Evolutionary conservation across 2,888 invertebrate genomes (phyloP).

Genomic region (Drosophila nigricruria): DNA sequence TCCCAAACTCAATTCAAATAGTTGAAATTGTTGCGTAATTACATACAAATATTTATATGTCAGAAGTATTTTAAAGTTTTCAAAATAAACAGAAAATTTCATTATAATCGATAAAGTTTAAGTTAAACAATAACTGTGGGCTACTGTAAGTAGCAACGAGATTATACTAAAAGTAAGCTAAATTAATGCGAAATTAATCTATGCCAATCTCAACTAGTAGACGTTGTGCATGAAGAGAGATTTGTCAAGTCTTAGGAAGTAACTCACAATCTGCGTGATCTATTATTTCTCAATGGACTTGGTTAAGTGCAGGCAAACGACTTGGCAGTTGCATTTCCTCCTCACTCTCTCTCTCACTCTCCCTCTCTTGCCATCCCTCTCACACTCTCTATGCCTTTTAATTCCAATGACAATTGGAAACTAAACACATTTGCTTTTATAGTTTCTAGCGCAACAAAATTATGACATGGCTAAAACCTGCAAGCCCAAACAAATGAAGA

Average conservation of each 20-base stretch:
- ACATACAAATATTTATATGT: too few species aligned
- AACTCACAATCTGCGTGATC: not conserved
- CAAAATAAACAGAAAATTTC: too few species aligned
- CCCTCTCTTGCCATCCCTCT: too few species aligned
- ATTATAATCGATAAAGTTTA: too few species aligned
- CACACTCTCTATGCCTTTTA: constrained; percentile 50
- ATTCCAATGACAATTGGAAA: constrained; percentile 74
- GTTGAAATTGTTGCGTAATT: too few species aligned
- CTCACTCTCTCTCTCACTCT: not conserved
- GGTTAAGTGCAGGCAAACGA: constrained; percentile 16
- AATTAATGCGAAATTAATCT: not conserved
- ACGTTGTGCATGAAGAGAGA: not conserved
- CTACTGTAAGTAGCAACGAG: not conserved
- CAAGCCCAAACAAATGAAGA: not conserved
- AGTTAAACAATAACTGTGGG: not conserved
- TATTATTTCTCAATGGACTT: not conserved
- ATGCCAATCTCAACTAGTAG: not conserved
- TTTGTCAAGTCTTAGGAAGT: not conserved
- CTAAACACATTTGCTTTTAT: constrained; percentile 43
- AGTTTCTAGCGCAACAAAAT: constrained; percentile 54
- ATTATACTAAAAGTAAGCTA: not conserved
- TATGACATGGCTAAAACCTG: constrained; percentile 67
- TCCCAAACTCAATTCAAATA: too few species aligned
- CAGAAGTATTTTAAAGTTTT: too few species aligned
- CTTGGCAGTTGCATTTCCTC: constrained; percentile 2